These are phyloP conservation scores for silkworm (Bombyx mori) DNA, from an alignment of 1,140 invertebrate genomes.

Conservation along the genomic window DNA sequence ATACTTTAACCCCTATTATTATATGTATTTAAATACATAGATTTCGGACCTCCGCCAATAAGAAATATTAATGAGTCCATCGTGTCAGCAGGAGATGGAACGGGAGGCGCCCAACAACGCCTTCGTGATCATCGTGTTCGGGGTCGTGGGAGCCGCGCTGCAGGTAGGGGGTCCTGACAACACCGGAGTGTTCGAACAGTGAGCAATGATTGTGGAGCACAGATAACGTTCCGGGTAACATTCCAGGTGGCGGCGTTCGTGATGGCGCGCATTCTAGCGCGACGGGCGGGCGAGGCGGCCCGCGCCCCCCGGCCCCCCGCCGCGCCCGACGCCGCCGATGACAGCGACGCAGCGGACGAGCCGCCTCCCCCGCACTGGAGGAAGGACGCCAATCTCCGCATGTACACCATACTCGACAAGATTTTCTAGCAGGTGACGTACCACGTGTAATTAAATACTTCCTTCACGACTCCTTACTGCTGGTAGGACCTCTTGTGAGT, in stretches of 20 bases:
- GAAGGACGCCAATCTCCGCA: conserved; percentile 53
- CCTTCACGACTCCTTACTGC: too few species aligned
- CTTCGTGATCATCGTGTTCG: conserved; percentile 48
- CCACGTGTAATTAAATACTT: too few species aligned
- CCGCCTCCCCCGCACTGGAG: conserved; percentile 37
- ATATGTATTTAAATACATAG: too few species aligned
- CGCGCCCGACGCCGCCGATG: conserved; percentile 11
- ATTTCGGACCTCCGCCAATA: too few species aligned
- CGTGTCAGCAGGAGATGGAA: conserved; percentile 47
- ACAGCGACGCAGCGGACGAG: conserved; percentile 12
- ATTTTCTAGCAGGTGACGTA: conserved; percentile 61
- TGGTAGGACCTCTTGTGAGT: too few species aligned
- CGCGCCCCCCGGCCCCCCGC: conserved; percentile 6
- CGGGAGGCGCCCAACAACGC: conserved; percentile 58
- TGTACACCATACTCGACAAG: conserved; percentile 62
- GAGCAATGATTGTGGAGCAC: too few species aligned
- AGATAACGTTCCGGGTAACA: too few species aligned
- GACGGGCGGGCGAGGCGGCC: conserved; percentile 10
- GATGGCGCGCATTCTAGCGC: conserved; percentile 38
- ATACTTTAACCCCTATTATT: too few species aligned
- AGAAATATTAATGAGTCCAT: neutral
- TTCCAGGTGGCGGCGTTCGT: conserved; percentile 40
- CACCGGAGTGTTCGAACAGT: too few species aligned
- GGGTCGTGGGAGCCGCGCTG: conserved; percentile 34
- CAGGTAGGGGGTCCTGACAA: conserved; percentile 25